phyloP scores from a whole-genome alignment of 2,888 invertebrate genomes.

The Epirrhoe tristata region DNA sequence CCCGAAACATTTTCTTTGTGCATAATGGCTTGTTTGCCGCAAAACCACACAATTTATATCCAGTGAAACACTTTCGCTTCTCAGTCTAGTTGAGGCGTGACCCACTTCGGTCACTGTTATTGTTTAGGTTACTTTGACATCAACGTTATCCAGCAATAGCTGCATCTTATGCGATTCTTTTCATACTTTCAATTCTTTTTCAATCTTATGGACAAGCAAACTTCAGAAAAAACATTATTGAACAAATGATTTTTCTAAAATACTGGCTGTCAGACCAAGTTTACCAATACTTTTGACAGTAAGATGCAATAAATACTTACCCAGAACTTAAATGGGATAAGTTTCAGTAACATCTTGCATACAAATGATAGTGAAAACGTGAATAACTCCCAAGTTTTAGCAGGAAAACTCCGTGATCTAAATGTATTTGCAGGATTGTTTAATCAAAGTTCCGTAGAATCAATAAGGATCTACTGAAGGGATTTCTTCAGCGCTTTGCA shows the following conservation, averaged over 20 bases:
- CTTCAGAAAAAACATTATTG: neutral
- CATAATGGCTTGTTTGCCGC: slow-evolving; percentile 33
- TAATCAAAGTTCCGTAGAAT: slow-evolving; percentile 41
- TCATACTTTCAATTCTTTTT: too few relatives aligned
- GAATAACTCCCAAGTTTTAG: slow-evolving; percentile 36
- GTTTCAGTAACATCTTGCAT: slow-evolving; percentile 55
- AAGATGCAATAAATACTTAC: slow-evolving; percentile 9
- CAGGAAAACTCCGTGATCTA: slow-evolving; percentile 40
- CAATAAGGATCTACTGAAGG: slow-evolving; percentile 23
- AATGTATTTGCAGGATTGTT: slow-evolving; percentile 36
- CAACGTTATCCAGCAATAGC: neutral
- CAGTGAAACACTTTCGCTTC: slow-evolving; percentile 54
- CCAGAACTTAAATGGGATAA: slow-evolving; percentile 58
- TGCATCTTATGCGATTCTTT: slow-evolving; percentile 8
- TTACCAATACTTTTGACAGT: slow-evolving; percentile 11
- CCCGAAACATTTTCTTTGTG: slow-evolving; percentile 13
- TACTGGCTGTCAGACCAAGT: neutral
- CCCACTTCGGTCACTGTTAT: slow-evolving; percentile 47
- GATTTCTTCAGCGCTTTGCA: slow-evolving; percentile 15
- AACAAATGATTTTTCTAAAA: neutral
- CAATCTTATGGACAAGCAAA: too few relatives aligned
- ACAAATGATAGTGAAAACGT: slow-evolving; percentile 51
- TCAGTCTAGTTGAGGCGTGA: slow-evolving; percentile 46
- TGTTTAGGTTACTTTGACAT: slow-evolving; percentile 29
- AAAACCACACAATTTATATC: slow-evolving; percentile 35